A percentile compares a stretch with the other conserved stretches of the same genome.
phyloP scores from a whole-genome alignment of 2,113 vertebrate species.

The Pelecanoides urinatrix region DNA sequence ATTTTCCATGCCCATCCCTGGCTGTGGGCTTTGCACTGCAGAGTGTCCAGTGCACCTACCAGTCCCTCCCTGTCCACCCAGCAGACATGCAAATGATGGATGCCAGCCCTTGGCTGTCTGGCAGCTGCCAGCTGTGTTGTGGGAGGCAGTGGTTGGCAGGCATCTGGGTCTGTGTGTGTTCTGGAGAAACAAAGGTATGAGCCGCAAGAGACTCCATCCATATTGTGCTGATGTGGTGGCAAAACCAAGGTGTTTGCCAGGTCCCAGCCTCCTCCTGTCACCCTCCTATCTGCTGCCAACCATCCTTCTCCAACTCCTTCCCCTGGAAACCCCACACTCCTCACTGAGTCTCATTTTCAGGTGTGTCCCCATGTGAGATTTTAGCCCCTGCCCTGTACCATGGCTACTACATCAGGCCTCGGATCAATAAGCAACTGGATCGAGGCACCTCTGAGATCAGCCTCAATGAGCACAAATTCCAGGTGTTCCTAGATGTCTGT shows the following conservation, averaged over 20 bases:
- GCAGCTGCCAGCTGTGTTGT: background rate
- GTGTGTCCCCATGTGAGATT: slow-evolving; percentile 79
- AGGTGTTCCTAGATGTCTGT: slow-evolving; percentile 84
- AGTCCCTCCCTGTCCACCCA: background rate
- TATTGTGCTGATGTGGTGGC: background rate
- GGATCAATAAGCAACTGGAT: slow-evolving; percentile 76
- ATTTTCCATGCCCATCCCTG: slow-evolving; percentile 4
- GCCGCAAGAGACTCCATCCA: background rate
- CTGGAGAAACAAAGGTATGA: background rate
- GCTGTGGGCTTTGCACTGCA: background rate
- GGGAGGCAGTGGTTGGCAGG: background rate
- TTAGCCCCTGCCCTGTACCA: slow-evolving; percentile 84
- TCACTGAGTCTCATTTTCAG: slow-evolving; percentile 48
- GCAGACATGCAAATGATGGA: background rate
- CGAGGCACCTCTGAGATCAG: slow-evolving; percentile 80
- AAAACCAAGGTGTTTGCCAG: background rate
- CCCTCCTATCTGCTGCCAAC: background rate
- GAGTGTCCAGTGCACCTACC: background rate
- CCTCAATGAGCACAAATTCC: slow-evolving; percentile 81
- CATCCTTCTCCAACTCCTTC: background rate
- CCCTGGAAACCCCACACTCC: background rate
- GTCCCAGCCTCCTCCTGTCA: background rate
- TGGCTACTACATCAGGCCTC: slow-evolving; percentile 85
- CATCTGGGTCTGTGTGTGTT: background rate
- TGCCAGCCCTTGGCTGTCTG: background rate